Conservation (phyloP, 2,113 vertebrate genomes). For the Callorhinus ursinus region DNA sequence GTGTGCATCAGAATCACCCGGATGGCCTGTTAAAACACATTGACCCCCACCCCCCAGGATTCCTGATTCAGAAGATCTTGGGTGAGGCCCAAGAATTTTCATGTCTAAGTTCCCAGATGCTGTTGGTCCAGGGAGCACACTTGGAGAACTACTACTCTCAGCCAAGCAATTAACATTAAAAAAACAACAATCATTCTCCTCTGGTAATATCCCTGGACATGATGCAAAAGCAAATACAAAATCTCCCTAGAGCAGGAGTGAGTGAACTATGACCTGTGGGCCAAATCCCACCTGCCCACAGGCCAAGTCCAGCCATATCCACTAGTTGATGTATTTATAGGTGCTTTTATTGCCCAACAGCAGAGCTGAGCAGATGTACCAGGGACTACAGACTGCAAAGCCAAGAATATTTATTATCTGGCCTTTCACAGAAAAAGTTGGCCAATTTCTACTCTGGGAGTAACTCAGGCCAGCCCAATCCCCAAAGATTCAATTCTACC, state of each 20-base stretch:
- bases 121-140: not conserved
- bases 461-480: not conserved
- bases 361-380: not conserved
- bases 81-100: not conserved
- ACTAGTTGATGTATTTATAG: not conserved
- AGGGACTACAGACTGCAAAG: not conserved
- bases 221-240: conserved; percentile 54
- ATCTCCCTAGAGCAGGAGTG: not conserved
- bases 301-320: not conserved
- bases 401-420: not conserved
- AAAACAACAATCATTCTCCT: not conserved
- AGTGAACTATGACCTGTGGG: not conserved
- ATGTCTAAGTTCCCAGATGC: not conserved
- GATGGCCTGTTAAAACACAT: not conserved
- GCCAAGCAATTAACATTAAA: not conserved
- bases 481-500: not conserved
- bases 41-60: not conserved
- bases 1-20: not conserved
- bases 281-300: not conserved
- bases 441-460: not conserved
- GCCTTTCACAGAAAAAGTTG: not conserved
- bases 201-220: not conserved
- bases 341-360: not conserved
- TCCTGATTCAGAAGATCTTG: not conserved
- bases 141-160: not conserved